A percentile compares a stretch with the other conserved stretches of the same genome.
phyloP scores from a whole-genome alignment of 2,797 vertebrate genomes.

The Gymnoscopelus microlampas region DNA sequence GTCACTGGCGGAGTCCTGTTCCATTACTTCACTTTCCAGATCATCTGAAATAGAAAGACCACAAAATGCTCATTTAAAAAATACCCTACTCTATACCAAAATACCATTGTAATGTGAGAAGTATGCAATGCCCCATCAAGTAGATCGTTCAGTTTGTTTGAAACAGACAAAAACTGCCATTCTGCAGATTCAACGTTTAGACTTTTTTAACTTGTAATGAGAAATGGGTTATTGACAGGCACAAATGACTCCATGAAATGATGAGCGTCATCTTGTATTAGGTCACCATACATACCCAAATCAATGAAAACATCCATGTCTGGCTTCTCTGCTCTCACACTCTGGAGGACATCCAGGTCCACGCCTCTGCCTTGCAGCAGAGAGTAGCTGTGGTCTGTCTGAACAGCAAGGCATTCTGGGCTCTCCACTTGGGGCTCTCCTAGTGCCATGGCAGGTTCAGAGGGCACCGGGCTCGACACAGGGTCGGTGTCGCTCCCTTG shows the following conservation, averaged over 20 bases:
- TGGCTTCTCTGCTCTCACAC: slow-evolving; percentile 75
- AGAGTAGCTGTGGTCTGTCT: slow-evolving; percentile 90
- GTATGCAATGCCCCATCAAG: neutral
- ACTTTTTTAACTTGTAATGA: no score
- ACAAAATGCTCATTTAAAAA: slow-evolving; percentile 1
- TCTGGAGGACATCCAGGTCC: slow-evolving; percentile 74
- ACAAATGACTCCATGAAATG: neutral
- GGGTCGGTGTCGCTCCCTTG: slow-evolving; percentile 58
- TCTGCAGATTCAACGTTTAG: no score
- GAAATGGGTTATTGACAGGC: neutral
- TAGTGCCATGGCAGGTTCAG: slow-evolving; percentile 36
- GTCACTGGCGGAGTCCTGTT: slow-evolving; percentile 67
- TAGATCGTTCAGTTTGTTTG: no score
- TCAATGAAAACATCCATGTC: slow-evolving; percentile 85
- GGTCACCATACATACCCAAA: slow-evolving; percentile 76
- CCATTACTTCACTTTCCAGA: slow-evolving; percentile 75
- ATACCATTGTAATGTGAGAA: no score
- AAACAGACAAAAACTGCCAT: no score
- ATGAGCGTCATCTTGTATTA: neutral
- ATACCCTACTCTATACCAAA: neutral
- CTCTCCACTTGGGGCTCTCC: slow-evolving; percentile 65
- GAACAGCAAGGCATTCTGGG: slow-evolving; percentile 70
- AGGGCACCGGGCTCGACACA: slow-evolving; percentile 63
- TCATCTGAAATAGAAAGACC: slow-evolving; percentile 68
- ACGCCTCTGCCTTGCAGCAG: slow-evolving; percentile 55